These are phyloP conservation scores for Cololabis saira DNA, from an alignment of 2,113 vertebrate species.

Conservation along the genomic window DNA sequence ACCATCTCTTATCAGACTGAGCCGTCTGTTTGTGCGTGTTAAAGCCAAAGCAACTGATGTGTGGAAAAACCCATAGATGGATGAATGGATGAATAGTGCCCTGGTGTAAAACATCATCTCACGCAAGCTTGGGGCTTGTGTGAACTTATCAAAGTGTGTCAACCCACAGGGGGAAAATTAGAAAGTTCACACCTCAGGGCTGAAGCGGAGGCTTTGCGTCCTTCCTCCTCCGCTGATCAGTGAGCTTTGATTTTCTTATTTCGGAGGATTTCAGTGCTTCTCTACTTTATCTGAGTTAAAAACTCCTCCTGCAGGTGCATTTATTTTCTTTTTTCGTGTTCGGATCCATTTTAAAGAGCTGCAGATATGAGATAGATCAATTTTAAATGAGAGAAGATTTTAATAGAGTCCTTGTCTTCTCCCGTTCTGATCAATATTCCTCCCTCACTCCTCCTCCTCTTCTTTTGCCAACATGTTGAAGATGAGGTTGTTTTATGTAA, in stretches of 20 bases:
- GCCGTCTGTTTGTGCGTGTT: background rate
- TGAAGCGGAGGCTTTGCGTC: no score
- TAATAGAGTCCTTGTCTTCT: background rate
- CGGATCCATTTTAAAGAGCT: background rate
- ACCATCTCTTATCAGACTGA: background rate
- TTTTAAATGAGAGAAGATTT: background rate
- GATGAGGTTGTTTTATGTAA: background rate
- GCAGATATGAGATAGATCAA: background rate
- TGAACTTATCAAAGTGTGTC: slow-evolving; percentile 33
- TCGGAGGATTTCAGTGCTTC: background rate
- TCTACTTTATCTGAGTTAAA: background rate
- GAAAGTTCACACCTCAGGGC: slow-evolving; percentile 25
- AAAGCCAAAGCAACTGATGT: background rate
- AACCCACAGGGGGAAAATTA: slow-evolving; percentile 33
- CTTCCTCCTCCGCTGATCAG: no score
- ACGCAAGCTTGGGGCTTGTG: background rate
- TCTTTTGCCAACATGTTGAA: no score
- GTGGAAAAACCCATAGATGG: no score
- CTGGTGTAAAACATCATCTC: slow-evolving; percentile 46
- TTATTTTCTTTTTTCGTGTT: background rate
- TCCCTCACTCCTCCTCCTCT: no score
- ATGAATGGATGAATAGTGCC: background rate
- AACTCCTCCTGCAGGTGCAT: background rate
- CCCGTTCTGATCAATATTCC: no score
- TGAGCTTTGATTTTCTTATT: no score